phyloP scores from a whole-genome alignment of 2,113 vertebrate species.

The Halcyon senegalensis region DNA sequence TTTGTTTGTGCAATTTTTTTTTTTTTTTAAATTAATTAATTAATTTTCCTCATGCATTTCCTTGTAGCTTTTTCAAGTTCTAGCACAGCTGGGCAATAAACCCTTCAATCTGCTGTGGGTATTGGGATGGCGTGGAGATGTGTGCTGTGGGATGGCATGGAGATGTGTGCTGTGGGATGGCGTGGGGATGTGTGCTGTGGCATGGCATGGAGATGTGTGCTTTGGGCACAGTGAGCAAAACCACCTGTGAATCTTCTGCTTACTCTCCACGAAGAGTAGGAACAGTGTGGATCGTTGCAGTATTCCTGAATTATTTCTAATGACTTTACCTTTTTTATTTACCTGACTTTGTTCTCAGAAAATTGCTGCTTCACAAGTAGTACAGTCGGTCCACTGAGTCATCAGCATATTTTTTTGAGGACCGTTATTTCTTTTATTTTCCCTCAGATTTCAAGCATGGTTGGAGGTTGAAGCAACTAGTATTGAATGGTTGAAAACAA shows the following conservation, averaged over 20 bases:
- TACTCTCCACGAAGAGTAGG: neutral
- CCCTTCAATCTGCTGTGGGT: too few relatives aligned
- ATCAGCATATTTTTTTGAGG: neutral
- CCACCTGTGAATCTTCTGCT: neutral
- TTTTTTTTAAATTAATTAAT: too few relatives aligned
- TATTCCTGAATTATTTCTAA: neutral
- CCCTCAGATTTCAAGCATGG: neutral
- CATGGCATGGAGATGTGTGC: neutral
- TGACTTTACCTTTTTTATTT: fast-evolving
- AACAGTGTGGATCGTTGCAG: fast-evolving
- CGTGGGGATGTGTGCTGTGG: neutral
- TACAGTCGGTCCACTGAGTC: neutral
- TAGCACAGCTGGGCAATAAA: neutral
- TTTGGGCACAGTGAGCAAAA: neutral
- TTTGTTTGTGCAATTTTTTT: neutral
- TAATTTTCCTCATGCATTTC: neutral
- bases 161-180: neutral
- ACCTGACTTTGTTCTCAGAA: neutral
- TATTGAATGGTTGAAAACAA: neutral
- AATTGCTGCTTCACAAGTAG: neutral
- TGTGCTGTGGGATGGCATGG: neutral
- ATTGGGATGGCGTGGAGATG: neutral
- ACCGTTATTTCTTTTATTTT: neutral
- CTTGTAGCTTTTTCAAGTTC: neutral
- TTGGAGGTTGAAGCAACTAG: neutral